Base-by-base conservation (phyloP, 1,140 invertebrate genomes). In the Amyelois transitella region DNA sequence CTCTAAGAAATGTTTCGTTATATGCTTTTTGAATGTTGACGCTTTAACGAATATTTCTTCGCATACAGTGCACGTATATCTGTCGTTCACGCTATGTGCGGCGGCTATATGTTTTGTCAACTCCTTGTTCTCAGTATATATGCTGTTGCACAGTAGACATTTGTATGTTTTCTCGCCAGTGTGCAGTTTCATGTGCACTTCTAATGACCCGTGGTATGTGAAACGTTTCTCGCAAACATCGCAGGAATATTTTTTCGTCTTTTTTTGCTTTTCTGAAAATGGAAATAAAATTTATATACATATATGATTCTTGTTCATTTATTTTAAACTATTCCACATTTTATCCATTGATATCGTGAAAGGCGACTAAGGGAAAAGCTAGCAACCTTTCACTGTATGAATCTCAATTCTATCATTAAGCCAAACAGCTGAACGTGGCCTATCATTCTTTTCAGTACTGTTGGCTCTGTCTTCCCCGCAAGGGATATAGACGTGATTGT, bases 121-220 rank as follows among this genome's bases (percentile, higher is more conserved):
- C 47, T 79, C 79, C 25, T 80, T 82, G 47, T 82, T 82, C 6
- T 72, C 55, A 1, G 53, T 55, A 24, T 67, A 76, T 48, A 58
- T 72, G 0, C 58, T 62, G n/a, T 77, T 58, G 53, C 84, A 87
- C 8, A 87, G 51, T 1, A 62, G 55, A 51, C 84, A 87, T 0
- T 55, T 53, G 24, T 74, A 72, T 1, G 64, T 69, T 62, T 94
- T 95, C 70, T 77, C 73, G 0, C 72, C 76, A 4, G 52, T 77
- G 51, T 87, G 84, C 2, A 62, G 58, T 19, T 72, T 68, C 70
- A 74, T 81, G 43, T 86, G 82, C 1, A 78, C 69, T 43, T 86
- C 81, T 32, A 86, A 50, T 5, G 81, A 81, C 5, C 81, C 82
- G n/a, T 71, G 69, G 64, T 86, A 86, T 2, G 79, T 62, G 45